Evolutionary conservation across 2,113 vertebrate species (phyloP).

Genomic region (Bettongia penicillata): DNA sequence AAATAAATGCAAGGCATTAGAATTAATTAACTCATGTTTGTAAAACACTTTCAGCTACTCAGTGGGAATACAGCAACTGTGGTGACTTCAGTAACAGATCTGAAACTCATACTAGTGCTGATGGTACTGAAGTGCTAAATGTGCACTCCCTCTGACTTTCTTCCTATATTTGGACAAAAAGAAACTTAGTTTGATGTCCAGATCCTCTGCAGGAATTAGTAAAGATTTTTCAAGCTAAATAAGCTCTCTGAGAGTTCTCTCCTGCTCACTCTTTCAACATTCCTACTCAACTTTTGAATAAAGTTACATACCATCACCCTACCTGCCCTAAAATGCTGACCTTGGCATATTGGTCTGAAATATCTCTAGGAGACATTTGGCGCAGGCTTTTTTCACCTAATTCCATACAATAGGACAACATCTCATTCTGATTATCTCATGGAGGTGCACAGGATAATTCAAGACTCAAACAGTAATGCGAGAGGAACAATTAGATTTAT

Average conservation of each 20-base stretch:
- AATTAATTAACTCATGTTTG: constrained; percentile 69
- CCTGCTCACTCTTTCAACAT: constrained; percentile 22
- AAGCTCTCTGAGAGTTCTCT: constrained; percentile 57
- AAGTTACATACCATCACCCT: neutral
- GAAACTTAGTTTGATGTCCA: constrained; percentile 48
- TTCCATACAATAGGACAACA: neutral
- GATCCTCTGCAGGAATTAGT: constrained; percentile 59
- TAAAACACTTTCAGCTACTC: constrained; percentile 62
- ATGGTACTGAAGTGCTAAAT: neutral
- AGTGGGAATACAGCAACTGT: constrained; percentile 35
- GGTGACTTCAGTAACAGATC: constrained; percentile 12
- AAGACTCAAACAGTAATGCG: neutral
- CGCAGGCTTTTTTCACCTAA: constrained; percentile 35
- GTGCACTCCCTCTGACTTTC: constrained; percentile 9
- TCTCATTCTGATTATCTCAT: neutral
- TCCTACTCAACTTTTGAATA: constrained; percentile 34
- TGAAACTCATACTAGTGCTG: constrained; percentile 39
- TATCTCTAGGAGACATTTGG: neutral
- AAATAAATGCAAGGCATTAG: constrained; percentile 56
- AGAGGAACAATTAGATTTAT: neutral
- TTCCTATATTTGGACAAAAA: constrained; percentile 60
- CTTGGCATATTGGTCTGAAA: neutral
- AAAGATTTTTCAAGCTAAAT: constrained; percentile 68
- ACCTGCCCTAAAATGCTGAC: neutral
- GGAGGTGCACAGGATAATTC: constrained; percentile 18